Percentiles rank a stretch among this genome's conserved stretches.
These are phyloP conservation scores for Philotrypesis tridentata DNA, from an alignment of 1,140 invertebrate species.

Conservation along the genomic window DNA sequence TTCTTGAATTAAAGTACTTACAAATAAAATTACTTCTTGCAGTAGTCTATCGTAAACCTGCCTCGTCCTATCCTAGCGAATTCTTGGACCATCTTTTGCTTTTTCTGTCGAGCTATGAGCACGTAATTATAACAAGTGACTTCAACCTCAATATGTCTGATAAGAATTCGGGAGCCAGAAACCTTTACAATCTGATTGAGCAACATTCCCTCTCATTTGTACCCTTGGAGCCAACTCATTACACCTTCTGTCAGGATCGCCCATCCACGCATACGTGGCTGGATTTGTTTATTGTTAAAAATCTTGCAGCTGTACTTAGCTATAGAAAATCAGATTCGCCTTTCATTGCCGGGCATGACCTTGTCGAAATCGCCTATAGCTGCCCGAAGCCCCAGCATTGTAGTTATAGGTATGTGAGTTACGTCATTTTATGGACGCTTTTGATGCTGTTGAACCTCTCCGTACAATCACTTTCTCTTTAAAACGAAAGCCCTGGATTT, in stretches of 20 bases:
- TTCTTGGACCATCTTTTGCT: not conserved
- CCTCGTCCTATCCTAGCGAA: not conserved
- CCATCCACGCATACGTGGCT: not conserved
- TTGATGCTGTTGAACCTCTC: too few relatives aligned
- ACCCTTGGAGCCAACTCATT: not conserved
- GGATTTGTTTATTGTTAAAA: not conserved
- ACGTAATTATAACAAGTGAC: not conserved
- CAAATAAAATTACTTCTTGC: not conserved
- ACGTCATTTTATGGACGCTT: too few relatives aligned
- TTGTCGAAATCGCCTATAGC: not conserved
- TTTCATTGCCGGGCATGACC: conserved; percentile 6
- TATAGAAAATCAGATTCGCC: not conserved
- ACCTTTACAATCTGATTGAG: too few relatives aligned
- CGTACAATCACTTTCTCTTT: too few relatives aligned
- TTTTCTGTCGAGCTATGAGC: not conserved
- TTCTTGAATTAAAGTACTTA: too few relatives aligned
- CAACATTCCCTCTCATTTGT: too few relatives aligned
- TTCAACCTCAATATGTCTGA: not conserved
- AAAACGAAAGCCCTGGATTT: too few relatives aligned
- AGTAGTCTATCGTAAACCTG: not conserved
- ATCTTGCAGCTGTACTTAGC: not conserved
- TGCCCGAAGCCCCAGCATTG: too few relatives aligned
- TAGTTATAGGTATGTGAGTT: too few relatives aligned
- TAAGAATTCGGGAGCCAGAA: too few relatives aligned
- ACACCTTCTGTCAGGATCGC: not conserved